Conservation (phyloP, 2,797 vertebrate species). For the Serranus cabrilla region DNA sequence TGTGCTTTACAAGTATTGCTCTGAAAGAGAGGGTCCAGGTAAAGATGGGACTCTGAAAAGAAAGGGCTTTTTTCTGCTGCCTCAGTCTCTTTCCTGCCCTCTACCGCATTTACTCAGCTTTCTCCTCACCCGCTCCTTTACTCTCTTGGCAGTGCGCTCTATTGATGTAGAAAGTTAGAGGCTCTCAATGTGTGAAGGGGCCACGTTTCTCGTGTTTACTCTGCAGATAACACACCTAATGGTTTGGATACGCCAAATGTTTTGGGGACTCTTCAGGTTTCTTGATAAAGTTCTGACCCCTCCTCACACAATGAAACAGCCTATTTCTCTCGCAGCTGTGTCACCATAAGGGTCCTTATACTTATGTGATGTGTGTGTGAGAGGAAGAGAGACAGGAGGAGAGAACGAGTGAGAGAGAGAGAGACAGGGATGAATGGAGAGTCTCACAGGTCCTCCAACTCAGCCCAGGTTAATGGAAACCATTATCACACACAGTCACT, state of each 20-base stretch:
- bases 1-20: slow-evolving; percentile 65
- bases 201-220: slow-evolving; percentile 49
- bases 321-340: slow-evolving; percentile 32
- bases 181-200: slow-evolving; percentile 58
- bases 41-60: slow-evolving; percentile 64
- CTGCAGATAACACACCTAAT: slow-evolving; percentile 50
- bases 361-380: slow-evolving; percentile 33
- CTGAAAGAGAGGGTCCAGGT: slow-evolving; percentile 62
- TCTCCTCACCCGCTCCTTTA: slow-evolving; percentile 43
- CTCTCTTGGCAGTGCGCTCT: slow-evolving; percentile 56
- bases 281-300: slow-evolving; percentile 62
- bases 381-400: slow-evolving; percentile 44
- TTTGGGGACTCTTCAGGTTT: slow-evolving; percentile 52
- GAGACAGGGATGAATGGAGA: slow-evolving; percentile 71
- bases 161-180: slow-evolving; percentile 63
- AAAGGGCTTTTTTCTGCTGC: slow-evolving; percentile 67
- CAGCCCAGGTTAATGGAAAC: slow-evolving; percentile 85
- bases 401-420: slow-evolving; percentile 37
- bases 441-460: slow-evolving; percentile 80
- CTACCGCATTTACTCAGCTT: slow-evolving; percentile 48
- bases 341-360: slow-evolving; percentile 53
- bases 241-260: slow-evolving; percentile 59
- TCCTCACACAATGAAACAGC: slow-evolving; percentile 39
- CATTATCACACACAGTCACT: slow-evolving; percentile 83
- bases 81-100: slow-evolving; percentile 66